These are phyloP conservation scores for Tenthredo scrophulariae DNA, from an alignment of 2,888 invertebrate genomes.

Conservation along the genomic window DNA sequence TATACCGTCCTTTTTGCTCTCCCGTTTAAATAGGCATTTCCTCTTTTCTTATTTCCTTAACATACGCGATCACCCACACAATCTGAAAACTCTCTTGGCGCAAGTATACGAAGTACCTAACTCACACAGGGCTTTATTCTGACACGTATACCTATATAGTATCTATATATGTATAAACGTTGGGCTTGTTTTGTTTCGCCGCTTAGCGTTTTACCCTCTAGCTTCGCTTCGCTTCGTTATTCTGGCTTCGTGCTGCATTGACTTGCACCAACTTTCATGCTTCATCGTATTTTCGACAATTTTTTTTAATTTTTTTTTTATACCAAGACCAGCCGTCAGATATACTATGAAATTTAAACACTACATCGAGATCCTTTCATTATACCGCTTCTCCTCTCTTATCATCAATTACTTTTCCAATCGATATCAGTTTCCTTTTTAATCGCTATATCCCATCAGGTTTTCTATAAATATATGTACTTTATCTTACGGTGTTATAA, in stretches of 20 bases:
- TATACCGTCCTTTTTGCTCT: conserved; percentile 24
- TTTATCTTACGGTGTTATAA: neutral
- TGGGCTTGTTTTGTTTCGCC: conserved; percentile 17
- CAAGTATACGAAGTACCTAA: conserved; percentile 9
- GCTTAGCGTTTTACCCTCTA: conserved; percentile 18
- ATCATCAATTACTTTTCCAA: neutral
- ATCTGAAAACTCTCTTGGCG: conserved; percentile 15
- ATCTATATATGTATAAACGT: neutral
- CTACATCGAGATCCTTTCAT: neutral
- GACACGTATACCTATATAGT: neutral
- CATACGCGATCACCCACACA: conserved; percentile 33
- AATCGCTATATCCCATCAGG: neutral
- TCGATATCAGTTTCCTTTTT: neutral
- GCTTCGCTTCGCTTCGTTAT: conserved; percentile 15
- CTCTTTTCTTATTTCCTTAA: conserved; percentile 44
- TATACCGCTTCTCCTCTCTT: neutral
- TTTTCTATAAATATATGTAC: neutral
- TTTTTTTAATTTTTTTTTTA: neutral
- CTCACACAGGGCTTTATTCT: neutral
- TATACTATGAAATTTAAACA: neutral
- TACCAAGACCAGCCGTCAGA: neutral
- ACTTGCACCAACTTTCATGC: conserved; percentile 2
- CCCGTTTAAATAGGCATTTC: conserved; percentile 45
- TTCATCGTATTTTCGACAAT: conserved; percentile 2
- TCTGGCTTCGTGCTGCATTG: conserved; percentile 11